phyloP scores from a whole-genome alignment of 1,140 invertebrate species.

The Ooceraea biroi region DNA sequence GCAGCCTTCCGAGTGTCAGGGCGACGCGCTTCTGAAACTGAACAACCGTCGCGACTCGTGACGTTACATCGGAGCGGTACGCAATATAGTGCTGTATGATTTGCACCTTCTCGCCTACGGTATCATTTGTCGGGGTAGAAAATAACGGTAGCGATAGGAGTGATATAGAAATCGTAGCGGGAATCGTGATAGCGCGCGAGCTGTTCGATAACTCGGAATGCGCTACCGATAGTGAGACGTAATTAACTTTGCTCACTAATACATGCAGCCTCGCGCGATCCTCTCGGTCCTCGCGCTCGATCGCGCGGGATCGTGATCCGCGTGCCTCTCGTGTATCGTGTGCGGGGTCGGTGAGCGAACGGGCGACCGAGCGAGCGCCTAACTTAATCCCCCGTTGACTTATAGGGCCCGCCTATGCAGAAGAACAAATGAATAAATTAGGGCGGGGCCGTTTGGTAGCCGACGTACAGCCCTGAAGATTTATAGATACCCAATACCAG shows the following conservation, averaged over 20 bases:
- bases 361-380: slow-evolving; percentile 40
- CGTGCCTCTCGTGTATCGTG: slow-evolving; percentile 22
- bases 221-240: slow-evolving; percentile 43
- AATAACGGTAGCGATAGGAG: neutral
- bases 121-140: neutral
- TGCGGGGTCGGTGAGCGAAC: slow-evolving; percentile 40
- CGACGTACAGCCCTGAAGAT: slow-evolving; percentile 78
- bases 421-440: slow-evolving; percentile 83
- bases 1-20: neutral
- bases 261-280: neutral
- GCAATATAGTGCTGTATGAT: neutral
- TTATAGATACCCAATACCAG: slow-evolving; percentile 78
- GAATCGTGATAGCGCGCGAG: neutral
- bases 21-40: neutral
- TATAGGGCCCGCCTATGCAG: slow-evolving; percentile 78
- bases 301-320: slow-evolving; percentile 60
- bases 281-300: slow-evolving; percentile 53
- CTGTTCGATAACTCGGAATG: neutral
- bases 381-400: slow-evolving; percentile 80
- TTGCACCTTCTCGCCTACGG: neutral
- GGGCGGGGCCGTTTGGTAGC: slow-evolving; percentile 81
- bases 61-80: neutral
- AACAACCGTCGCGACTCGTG: too few relatives aligned
- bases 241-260: slow-evolving; percentile 57
- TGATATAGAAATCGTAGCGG: too few relatives aligned